Percentiles rank a stretch among this genome's conserved stretches.
phyloP scores from a whole-genome alignment of 2,113 vertebrate species.

The Scomber colias region DNA sequence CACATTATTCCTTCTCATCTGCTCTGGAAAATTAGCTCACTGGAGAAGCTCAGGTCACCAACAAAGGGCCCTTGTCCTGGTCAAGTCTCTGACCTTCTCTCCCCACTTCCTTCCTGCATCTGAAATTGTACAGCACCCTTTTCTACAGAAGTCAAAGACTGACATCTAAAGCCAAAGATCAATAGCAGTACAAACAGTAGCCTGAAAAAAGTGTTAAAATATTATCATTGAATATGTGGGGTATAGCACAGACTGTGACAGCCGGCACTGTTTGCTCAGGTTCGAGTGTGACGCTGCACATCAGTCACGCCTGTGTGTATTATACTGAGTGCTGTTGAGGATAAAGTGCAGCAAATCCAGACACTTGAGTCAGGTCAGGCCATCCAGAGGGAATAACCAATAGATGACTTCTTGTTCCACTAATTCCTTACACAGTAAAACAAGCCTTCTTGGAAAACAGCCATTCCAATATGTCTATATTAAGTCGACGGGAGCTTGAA shows the following conservation, averaged over 20 bases:
- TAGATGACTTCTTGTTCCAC: slow-evolving; percentile 94
- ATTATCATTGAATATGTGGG: slow-evolving; percentile 83
- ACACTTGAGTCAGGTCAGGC: slow-evolving; percentile 88
- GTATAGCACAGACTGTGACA: slow-evolving; percentile 85
- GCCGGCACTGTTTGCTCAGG: slow-evolving; percentile 83
- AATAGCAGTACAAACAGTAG: slow-evolving; percentile 85
- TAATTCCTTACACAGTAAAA: slow-evolving; percentile 90
- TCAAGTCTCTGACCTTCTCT: slow-evolving; percentile 80
- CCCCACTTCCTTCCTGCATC: slow-evolving; percentile 75
- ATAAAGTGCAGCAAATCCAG: slow-evolving; percentile 88
- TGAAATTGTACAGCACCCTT: slow-evolving; percentile 45
- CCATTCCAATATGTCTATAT: slow-evolving; percentile 89
- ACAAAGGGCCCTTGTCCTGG: slow-evolving; percentile 93
- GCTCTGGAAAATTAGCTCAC: slow-evolving; percentile 52
- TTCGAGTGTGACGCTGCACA: slow-evolving; percentile 37
- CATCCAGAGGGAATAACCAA: slow-evolving; percentile 92
- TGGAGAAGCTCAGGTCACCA: slow-evolving; percentile 79
- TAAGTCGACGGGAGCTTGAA: slow-evolving; percentile 79
- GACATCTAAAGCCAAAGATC: slow-evolving; percentile 88
- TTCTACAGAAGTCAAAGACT: slow-evolving; percentile 88
- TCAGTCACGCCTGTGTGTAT: slow-evolving; percentile 55
- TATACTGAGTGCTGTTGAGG: slow-evolving; percentile 38
- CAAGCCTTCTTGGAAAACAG: slow-evolving; percentile 91
- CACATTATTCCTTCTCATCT: slow-evolving; percentile 71
- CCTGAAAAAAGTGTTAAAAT: slow-evolving; percentile 83